Base-by-base conservation (phyloP, 1,140 invertebrate species). In the Ephestia elutella region DNA sequence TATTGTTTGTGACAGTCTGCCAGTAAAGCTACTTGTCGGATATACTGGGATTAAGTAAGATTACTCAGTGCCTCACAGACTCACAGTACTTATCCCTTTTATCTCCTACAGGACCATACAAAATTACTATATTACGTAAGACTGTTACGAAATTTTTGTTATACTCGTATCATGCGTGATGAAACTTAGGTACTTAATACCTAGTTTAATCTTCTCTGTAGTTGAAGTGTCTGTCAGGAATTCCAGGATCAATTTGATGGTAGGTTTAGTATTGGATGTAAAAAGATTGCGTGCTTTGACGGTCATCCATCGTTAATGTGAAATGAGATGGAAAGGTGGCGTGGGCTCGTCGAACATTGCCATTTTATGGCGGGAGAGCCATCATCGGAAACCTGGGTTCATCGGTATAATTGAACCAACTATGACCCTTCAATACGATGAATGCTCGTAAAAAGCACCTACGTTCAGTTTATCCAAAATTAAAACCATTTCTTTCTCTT, bases 51-150 rank as follows among this genome's bases (percentile, higher is more conserved):
- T 57, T 61, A 63, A 56, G 57, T n/a, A 44, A 63, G 61, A 67
- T 67, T 63, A 62, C 51, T 44, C 2, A 3, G 38, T 25, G 10
- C n/a, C 13, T 44, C 13, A 15, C 15, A n/a, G n/a, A n/a, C n/a
- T n/a, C n/a, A 17, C 5, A 15, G 15, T 60, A 49, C 56, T 63
- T 58, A 67, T 63, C 65, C 49, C 58, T 61, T 65, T 67, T 60
- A 63, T 63, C 61, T 57, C 21, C 11, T 30, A 53, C 21, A 32
- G 38, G 32, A 49, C 44, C 38, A 44, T 44, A 44, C 30, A 44
- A 44, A 44, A 44, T 44, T 44, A 44, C 38, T 2, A 44, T 44
- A 44, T 44, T 15, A 44, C 2, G 38, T 44, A 44, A 35, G 32
- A 44, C 38, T 17, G 38, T 44, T 44, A 15, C 7, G 38, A 44